These are phyloP conservation scores for Hetaerina americana DNA, from an alignment of 1,140 invertebrate genomes.

Conservation along the genomic window DNA sequence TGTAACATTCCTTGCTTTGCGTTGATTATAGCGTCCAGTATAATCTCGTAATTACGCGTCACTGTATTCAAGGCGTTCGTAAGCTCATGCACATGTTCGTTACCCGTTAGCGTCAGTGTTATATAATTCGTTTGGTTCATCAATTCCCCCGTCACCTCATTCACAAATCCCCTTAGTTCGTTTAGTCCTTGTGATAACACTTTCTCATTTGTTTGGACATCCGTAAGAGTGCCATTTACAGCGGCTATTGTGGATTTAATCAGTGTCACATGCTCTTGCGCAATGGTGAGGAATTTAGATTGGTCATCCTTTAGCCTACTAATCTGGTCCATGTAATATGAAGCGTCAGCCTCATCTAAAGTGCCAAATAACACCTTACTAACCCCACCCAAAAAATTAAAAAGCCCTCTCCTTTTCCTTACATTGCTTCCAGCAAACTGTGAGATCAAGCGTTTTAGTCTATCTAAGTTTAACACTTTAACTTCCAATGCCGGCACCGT, in stretches of 20 bases:
- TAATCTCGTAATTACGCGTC: no score
- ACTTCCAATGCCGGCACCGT: neutral
- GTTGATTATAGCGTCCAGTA: no score
- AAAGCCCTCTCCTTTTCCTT: no score
- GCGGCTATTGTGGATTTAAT: slow-evolving; percentile 1
- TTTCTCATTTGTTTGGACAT: neutral
- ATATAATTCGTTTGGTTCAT: no score
- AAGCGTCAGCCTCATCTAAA: neutral
- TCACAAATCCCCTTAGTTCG: no score
- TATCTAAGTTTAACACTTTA: no score
- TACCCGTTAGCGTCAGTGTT: no score
- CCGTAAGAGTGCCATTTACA: neutral
- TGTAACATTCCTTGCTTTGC: no score
- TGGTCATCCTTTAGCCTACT: neutral
- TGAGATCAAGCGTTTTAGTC: neutral
- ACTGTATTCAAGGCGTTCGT: no score
- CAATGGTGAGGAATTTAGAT: neutral
- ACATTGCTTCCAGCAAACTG: neutral
- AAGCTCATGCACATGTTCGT: no score
- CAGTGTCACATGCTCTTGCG: neutral
- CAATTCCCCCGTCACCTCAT: no score
- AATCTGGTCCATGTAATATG: neutral
- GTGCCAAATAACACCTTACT: slow-evolving; percentile 1
- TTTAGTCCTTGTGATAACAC: no score
- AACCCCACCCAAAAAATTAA: neutral